Base-by-base conservation (phyloP, 2,797 vertebrate genomes). In the Orientallactaga sibirica region DNA sequence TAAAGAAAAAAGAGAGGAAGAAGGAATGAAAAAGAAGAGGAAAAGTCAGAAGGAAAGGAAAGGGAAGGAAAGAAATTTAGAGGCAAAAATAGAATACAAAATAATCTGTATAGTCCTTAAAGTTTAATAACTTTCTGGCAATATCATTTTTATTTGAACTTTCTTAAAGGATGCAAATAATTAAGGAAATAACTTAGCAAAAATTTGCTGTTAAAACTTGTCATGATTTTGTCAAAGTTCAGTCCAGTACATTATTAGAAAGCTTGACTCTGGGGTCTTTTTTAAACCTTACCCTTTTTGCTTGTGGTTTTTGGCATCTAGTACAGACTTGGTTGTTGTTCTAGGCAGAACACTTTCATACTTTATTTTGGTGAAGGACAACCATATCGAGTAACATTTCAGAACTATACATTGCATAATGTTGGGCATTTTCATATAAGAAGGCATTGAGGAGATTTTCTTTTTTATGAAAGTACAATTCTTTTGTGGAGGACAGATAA, bases 391-490 rank as follows among this genome's bases (percentile, higher is more conserved):
- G 84, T 96, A 94, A 82, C 88, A 80, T 88, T 94, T 95, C 62
- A 92, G 61, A 96, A 92, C 80, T 94, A 83, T 95, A 9, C 64
- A 58, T 93, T 95, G 89, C 90, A 71, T 94, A 55, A 7, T 83
- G 85, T 7, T 90, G 75, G 84, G 71, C 85, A 81, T 95, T 95
- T 96, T 95, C 55, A 73, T 73, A 5, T 77, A 88, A 96, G 79
- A 96, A 95, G 48, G 29, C 94, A 94, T 64, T 88, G 37, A 84
- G 89, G 68, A 86, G 76, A 24, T 86, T 96, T 94, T 86, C 16
- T 96, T 96, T 84, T 92, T 91, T 84, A 68, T 88, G 87, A 93
- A 83, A 88, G 62, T 19, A 27, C 94, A 95, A 90, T 73, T 95
- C 58, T 96, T 97, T 58, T 58, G 55, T 3, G 14, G 92, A 73